Base-by-base conservation (phyloP, 2,113 vertebrate species). In the Chlorodrepanis virens region DNA sequence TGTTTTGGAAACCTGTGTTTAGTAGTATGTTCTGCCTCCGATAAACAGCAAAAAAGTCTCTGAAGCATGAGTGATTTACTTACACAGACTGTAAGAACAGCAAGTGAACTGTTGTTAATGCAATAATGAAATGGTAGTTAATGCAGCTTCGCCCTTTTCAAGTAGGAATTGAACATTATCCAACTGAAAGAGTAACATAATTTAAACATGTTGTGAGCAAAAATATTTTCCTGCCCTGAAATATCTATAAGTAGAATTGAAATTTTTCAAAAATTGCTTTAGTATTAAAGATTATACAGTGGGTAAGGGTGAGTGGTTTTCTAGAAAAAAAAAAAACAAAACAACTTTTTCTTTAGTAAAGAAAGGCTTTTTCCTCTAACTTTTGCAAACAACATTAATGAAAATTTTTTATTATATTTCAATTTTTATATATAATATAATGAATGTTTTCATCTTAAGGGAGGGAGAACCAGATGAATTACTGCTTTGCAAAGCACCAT, bases 101-200 rank as follows among this genome's bases (percentile, higher is more conserved):
- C 92, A 96, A 97, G 86, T 94, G 95, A 96, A 95, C 95, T 96
- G 94, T 95, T 95, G 87, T 61, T 95, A 97, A 96, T 95, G 88
- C 56, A 91, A 89, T 97, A 96, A 97, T 96, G 94, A 96, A 95
- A 93, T 76, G 45, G 69, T 96, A 91, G 91, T 82, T 96, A 95
- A 94, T 87, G 93, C n/a, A 24, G 33, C 61, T 94, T 92, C 9
- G 5, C 76, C 83, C 89, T 92, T 82, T 83, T 70, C 6, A 4
- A 70, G 79, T 49, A 90, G 71, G 29, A 93, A 90, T 60, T 85
- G 60, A 87, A 83, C 74, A 87, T 92, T 96, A 94, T 89, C 80
- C 85, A 92, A 9, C 89, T 84, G 89, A 91, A 92, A 69, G 92
- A 94, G 39, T 93, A 96, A 89, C 77, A 93, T 95, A 75, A 96